Base-by-base conservation (phyloP, 1,140 invertebrate species). In the Drosophila repletoides region DNA sequence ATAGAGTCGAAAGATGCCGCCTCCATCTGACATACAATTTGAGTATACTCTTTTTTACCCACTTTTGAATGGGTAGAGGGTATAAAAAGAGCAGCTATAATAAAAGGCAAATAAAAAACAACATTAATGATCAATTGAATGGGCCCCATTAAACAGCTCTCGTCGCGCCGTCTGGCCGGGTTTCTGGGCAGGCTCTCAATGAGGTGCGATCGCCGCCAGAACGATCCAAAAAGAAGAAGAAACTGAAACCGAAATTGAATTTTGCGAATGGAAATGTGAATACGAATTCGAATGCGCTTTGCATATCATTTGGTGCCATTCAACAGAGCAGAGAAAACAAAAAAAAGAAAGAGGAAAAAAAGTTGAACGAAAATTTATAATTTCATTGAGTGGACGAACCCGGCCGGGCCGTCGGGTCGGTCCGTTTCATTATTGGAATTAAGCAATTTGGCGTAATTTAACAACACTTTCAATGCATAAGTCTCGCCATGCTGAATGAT, bases 381-480 rank as follows among this genome's bases (percentile, higher is more conserved):
- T 84, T 84, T 84, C 63, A 84, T 84, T 80, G 76, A 86, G 71
- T 72, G 64, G 53, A 28, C 46, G 52, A 10, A 6, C 2, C 17
- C 5, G 21, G 12, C 19, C 7, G 22, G 21, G 21, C 10, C 19
- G 19, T 10, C 26, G n/a, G 17, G 55, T 56, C 58, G 73, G 69
- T 53, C 41, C 55, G 74, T 75, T 84, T 84, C 80, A 86, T 87
- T 86, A 87, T 86, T 87, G 81, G 66, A 86, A 86, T 86, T 86
- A 86, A 86, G 81, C 76, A 87, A 87, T 86, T 86, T 81, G 76
- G 72, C 76, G 81, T 86, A 87, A 86, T 86, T 86, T 86, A 87
- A 86, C 81, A 86, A 86, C 81, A 86, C 81, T 87, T 81, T 86
- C 76, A 65, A 73, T 81, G 81, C 81, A 86, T 86, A 86, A 86